Base-by-base conservation (phyloP, 1,140 invertebrate species). In the Drosophila burlai region DNA sequence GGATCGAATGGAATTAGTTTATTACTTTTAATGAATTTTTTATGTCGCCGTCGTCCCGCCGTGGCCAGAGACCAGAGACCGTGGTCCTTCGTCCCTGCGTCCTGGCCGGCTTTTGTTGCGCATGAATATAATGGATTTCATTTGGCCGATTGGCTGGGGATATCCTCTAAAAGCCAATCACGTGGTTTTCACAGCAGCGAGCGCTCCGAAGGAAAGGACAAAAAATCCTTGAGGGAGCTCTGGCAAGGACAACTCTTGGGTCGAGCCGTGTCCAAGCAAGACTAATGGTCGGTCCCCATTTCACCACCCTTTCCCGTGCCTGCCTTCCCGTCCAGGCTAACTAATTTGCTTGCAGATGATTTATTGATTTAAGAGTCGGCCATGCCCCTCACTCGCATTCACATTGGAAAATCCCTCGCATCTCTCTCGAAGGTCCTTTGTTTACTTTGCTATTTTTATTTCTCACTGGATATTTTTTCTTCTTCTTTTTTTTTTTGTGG, bases 21-120 rank as follows among this genome's bases (percentile, higher is more conserved):
- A 92, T 92, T 92, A 92, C 91, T 92, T 92, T 92, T 92, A 92
- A 92, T 92, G 91, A 92, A 92, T 92, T 92, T 92, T 92, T 92
- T 92, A 92, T 92, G 91, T 92, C 76, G 75, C 50, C 29, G 29
- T 6, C 6, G 29, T 7, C 29, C n/a, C 50, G 29, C 6, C 26
- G 29, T 52, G 66, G 63, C 54, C 68, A 74, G 54, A 42, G 64
- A 59, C 55, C 54, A 36, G 55, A 40, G 15, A 26, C n/a, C 24
- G 57, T 21, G 10, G 40, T 42, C 43, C 43, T 31, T 43, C 31
- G 38, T 50, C 18, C 29, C 38, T 8, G 2, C n/a, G 31, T 69
- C 21, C 45, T 42, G 18, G n/a, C 29, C n/a, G 69, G 62, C 80
- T 49, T 81, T 90, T 90, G 81, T 85, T 89, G 67, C 29, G 81